Evolutionary conservation across 1,140 invertebrate genomes (phyloP).

Genomic region (Brachionus manjavacas): DNA sequence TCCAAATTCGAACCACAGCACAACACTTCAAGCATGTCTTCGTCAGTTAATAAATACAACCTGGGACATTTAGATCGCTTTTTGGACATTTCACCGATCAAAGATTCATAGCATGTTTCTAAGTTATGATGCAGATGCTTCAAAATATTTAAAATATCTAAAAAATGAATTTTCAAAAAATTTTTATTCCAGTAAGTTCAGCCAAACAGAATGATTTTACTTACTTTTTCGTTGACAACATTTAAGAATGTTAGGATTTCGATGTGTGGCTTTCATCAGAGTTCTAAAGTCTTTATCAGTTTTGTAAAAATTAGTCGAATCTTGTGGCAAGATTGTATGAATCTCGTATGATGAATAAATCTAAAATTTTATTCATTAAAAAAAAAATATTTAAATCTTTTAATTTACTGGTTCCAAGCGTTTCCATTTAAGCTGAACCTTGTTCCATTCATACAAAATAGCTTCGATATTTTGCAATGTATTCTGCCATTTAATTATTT

Average conservation of each 20-base stretch:
- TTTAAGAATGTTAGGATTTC: slow-evolving; percentile 57
- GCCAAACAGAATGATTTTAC: neutral
- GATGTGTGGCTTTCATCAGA: slow-evolving; percentile 56
- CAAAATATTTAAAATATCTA: slow-evolving; percentile 53
- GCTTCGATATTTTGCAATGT: slow-evolving; percentile 55
- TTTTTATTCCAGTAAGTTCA: too few relatives aligned
- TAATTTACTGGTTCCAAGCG: slow-evolving; percentile 53
- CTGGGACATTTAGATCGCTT: slow-evolving; percentile 27
- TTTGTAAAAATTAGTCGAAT: slow-evolving; percentile 49
- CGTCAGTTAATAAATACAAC: slow-evolving; percentile 19
- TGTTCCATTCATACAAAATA: slow-evolving; percentile 53
- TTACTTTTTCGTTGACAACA: slow-evolving; percentile 56
- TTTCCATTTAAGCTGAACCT: slow-evolving; percentile 56
- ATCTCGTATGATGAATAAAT: slow-evolving; percentile 52
- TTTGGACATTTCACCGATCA: slow-evolving; percentile 18
- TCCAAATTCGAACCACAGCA: slow-evolving; percentile 25
- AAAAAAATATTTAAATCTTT: neutral
- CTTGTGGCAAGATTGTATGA: slow-evolving; percentile 50
- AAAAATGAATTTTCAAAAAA: neutral
- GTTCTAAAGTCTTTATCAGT: slow-evolving; percentile 54
- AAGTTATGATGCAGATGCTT: slow-evolving; percentile 52
- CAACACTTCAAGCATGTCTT: slow-evolving; percentile 36
- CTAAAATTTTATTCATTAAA: slow-evolving; percentile 44
- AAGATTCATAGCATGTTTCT: slow-evolving; percentile 49
- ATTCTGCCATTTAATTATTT: slow-evolving; percentile 58